Base-by-base conservation (phyloP, 2,888 invertebrate genomes). In the Mamestra brassicae region DNA sequence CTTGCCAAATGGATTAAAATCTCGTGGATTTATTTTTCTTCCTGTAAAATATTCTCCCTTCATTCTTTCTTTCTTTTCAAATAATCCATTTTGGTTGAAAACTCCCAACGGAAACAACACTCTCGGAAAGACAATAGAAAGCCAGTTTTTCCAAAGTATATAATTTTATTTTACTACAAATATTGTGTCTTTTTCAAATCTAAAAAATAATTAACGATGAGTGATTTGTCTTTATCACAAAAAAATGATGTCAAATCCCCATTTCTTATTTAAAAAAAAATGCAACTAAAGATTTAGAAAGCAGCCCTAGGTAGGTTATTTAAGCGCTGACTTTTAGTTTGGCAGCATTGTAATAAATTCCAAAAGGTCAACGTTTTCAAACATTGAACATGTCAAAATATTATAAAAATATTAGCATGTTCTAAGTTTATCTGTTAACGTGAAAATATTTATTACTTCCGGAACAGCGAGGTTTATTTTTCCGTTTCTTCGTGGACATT, bases 361-460 rank as follows among this genome's bases (percentile, higher is more conserved):
- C 1, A 3, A 55, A 69, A 54, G 57, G 67, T 69, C 65, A 69
- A 57, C 6, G 52, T 64, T 62, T 52, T 7, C 5, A 13, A 60
- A 17, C 11, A 67, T 54, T 3, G 15, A 42, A 15, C 47, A 34
- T 50, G 36, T 72, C 83, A 68, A 66, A 83, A 78, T 58, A 58
- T 58, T 63, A 67, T 52, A 54, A 67, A 80, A 77, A 71, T 57
- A 11, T 64, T 54, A 50, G 17, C 57, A 34, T 50, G n/a, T 26
- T 74, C 74, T 58, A 66, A 64, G 69, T 82, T 71, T 83, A 78
- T 85, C 83, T 80, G 65, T 72, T 80, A 80, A 64, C 69, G 63
- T 74, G 64, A 85, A 74, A 80, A 78, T 79, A 85, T 74, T 85
- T 86, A 85, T 85, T 63, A 78, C 76, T 78, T 85, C 87, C 85